Percentiles rank a stretch among this genome's conserved stretches.
These are phyloP conservation scores for Bathynomus jamesi DNA, from an alignment of 1,140 invertebrate species.

Conservation along the genomic window DNA sequence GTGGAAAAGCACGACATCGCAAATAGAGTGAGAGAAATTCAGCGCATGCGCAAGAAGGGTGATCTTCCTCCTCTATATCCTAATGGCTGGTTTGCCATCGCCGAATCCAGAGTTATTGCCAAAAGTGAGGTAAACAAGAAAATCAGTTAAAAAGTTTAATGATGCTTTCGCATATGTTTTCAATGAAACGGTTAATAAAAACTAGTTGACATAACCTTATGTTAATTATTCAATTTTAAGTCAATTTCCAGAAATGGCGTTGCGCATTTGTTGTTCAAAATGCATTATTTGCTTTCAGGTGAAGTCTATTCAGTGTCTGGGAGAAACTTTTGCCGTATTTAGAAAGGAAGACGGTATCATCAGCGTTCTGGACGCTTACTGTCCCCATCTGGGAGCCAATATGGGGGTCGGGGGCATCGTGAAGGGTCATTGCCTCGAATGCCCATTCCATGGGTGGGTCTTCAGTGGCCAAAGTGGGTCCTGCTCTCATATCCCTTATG, in stretches of 20 bases:
- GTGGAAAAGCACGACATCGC: constrained; percentile 32
- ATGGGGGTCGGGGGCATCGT: constrained; percentile 67
- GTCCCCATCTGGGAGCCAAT: constrained; percentile 81
- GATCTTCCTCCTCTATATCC: constrained; percentile 73
- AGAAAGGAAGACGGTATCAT: constrained; percentile 53
- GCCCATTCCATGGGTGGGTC: constrained; percentile 80
- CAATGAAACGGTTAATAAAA: too few relatives aligned
- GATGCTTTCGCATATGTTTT: not conserved
- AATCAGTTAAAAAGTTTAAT: not conserved
- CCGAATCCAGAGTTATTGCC: constrained; percentile 59
- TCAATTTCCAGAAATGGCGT: too few relatives aligned
- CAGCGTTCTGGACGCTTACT: constrained; percentile 71
- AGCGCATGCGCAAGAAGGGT: constrained; percentile 49
- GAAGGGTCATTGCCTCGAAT: constrained; percentile 66
- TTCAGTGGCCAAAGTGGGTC: constrained; percentile 64
- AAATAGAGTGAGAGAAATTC: constrained; percentile 44
- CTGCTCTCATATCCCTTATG: constrained; percentile 62
- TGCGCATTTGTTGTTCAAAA: too few relatives aligned
- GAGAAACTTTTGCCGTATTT: constrained; percentile 59
- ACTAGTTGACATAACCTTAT: too few relatives aligned
- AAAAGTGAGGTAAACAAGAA: constrained; percentile 50
- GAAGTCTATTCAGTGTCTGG: constrained; percentile 16
- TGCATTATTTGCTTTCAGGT: too few relatives aligned
- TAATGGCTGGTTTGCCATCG: constrained; percentile 78
- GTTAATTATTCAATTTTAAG: too few relatives aligned